Evolutionary conservation across 2,113 vertebrate genomes (phyloP).

Genomic region (Mesocricetus auratus): DNA sequence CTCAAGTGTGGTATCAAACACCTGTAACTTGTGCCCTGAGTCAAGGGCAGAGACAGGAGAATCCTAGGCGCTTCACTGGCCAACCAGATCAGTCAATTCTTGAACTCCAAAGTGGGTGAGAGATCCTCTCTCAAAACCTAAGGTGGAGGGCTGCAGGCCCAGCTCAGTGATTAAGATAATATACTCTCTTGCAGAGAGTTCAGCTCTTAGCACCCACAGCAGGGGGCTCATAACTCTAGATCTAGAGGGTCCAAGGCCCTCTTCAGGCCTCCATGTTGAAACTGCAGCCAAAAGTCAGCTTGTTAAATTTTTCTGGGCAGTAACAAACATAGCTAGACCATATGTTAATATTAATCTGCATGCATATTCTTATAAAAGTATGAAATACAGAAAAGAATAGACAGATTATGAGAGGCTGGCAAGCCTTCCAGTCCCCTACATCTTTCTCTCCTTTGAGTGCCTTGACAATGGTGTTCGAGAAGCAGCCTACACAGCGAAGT

Average conservation of each 20-base stretch:
- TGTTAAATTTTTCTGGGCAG: neutral
- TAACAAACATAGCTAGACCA: neutral
- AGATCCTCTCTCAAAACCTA: neutral
- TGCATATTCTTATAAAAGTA: neutral
- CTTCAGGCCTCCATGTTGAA: neutral
- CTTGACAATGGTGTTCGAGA: neutral
- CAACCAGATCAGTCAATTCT: neutral
- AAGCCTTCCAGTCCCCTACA: neutral
- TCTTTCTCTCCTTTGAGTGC: neutral
- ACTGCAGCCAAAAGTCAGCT: neutral
- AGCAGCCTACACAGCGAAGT: neutral
- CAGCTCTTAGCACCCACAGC: neutral
- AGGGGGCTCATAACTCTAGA: neutral
- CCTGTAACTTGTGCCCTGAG: no score
- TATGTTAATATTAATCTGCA: neutral
- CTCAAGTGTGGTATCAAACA: no score
- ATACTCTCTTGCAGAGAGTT: neutral
- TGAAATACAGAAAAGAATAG: neutral
- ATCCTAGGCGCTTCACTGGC: neutral
- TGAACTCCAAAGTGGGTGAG: neutral
- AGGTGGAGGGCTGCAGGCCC: neutral
- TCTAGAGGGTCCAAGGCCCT: fast-evolving
- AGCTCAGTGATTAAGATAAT: neutral
- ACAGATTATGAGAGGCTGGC: neutral
- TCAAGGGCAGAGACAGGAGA: no score